phyloP scores from a whole-genome alignment of 2,113 vertebrate species.

The Prinia subflava region DNA sequence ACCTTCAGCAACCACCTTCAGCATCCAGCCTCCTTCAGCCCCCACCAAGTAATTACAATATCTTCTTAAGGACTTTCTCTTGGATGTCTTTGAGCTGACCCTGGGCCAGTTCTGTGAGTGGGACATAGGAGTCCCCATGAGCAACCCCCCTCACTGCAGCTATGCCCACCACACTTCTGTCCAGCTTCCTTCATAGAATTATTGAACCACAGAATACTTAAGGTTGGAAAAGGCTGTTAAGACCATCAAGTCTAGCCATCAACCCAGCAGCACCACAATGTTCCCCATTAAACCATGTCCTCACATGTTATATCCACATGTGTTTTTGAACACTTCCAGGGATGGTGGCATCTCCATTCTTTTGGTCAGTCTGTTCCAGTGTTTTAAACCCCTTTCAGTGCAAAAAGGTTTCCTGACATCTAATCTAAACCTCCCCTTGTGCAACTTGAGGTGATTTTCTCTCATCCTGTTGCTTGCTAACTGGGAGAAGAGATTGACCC shows the following conservation, averaged over 20 bases:
- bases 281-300: not conserved
- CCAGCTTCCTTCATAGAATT: not conserved
- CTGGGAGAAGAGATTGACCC: not conserved
- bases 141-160: not conserved
- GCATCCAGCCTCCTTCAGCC: not conserved
- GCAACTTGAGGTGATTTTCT: not conserved
- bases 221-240: not conserved
- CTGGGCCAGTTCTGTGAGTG: not conserved
- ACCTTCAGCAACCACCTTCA: not conserved
- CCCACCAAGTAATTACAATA: not conserved
- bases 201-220: not conserved
- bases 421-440: not conserved
- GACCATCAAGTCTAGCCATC: not conserved
- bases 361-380: not conserved
- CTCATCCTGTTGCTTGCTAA: not conserved
- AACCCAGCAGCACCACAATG: not conserved
- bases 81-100: rapidly evolving
- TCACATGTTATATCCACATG: not conserved
- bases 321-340: not conserved
- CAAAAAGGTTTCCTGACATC: not conserved
- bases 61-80: not conserved
- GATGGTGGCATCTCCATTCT: not conserved
- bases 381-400: not conserved
- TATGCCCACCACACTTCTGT: not conserved
- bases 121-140: rapidly evolving